phyloP scores from a whole-genome alignment of 2,888 invertebrate genomes.

The Rhagophthalmus giganteus region DNA sequence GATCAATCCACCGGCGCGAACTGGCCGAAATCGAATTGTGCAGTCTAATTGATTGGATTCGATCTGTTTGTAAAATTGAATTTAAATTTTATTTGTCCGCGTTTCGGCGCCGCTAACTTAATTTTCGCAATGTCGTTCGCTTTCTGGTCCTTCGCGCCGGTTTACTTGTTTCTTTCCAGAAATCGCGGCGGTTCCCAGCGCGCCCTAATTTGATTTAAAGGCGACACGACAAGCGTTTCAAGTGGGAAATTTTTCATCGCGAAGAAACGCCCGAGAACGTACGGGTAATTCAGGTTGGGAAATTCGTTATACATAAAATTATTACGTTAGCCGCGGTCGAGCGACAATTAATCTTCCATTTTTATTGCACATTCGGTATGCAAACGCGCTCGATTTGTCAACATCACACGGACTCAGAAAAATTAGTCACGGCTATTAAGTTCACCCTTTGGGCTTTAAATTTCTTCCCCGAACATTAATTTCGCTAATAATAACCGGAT shows the following conservation, averaged over 20 bases:
- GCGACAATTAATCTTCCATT: slow-evolving; percentile 22
- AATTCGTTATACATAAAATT: slow-evolving; percentile 21
- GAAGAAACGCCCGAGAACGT: background rate
- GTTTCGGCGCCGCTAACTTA: slow-evolving; percentile 5
- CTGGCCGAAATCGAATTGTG: slow-evolving; percentile 20
- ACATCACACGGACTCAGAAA: slow-evolving; percentile 25
- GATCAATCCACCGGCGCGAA: slow-evolving; percentile 20
- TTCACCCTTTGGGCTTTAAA: slow-evolving; percentile 26
- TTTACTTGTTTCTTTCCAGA: background rate
- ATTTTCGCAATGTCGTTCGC: slow-evolving; percentile 1
- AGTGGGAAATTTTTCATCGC: background rate
- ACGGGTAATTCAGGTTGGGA: slow-evolving; percentile 18
- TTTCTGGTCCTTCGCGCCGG: background rate
- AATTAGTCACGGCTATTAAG: slow-evolving; percentile 32
- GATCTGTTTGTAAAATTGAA: slow-evolving; percentile 7
- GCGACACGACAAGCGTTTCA: background rate
- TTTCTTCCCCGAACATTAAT: slow-evolving; percentile 31
- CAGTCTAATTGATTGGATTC: background rate
- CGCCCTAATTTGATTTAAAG: too few species aligned
- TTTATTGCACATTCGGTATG: slow-evolving; percentile 26
- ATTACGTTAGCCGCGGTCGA: slow-evolving; percentile 14
- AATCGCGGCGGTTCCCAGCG: background rate
- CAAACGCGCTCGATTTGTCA: slow-evolving; percentile 27
- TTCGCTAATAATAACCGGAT: slow-evolving; percentile 32
- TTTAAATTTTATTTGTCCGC: slow-evolving; percentile 1